Evolutionary conservation across 2,888 invertebrate genomes (phyloP), one percentile per base, ranked within the genome.

Genomic region (Dorcus hopei): DNA sequence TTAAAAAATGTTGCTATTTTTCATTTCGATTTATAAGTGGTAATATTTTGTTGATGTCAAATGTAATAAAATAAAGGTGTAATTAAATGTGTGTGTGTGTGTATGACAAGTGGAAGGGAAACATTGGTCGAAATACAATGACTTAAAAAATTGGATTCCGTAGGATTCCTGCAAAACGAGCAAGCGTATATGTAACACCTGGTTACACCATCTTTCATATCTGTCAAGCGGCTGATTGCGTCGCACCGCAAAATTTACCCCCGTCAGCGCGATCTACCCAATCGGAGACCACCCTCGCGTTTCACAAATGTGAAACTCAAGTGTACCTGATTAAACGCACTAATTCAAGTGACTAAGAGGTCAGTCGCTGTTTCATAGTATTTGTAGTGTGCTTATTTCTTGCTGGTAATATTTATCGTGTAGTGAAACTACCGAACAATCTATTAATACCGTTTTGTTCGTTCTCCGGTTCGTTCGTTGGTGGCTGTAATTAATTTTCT

Each of bases 211-310:
- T 72, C 66, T 65, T 62, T 72, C 71, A 72, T 71, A 68, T 65
- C 67, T 69, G 71, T 71, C 70, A 69, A 61, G 66, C 68, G 71
- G 68, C 71, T 72, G 72, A 72, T 72, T 72, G 71, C 71, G 69
- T 71, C 69, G 66, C 62, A 69, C 72, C 72, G 71, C 71, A 72
- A 71, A 71, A 70, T 70, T 68, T 68, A 69, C 69, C 67, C 65
- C 58, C 42, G 45, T 57, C 56, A 58, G 52, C 60, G 57, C 62
- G 63, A 67, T 61, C 61, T 58, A 63, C 51, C 50, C 51, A 9
- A 59, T 42, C 56, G 48, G 49, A 62, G 54, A 57, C 62, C 65
- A 55, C 58, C 57, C 60, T 49, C 56, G 52, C 59, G 53, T 60
- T 54, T 57, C 26, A 49, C 58, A 47, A 51, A 9, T 47, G 19